Conservation (phyloP, 2,113 vertebrate species). For the Nyctibius bracteatus region DNA sequence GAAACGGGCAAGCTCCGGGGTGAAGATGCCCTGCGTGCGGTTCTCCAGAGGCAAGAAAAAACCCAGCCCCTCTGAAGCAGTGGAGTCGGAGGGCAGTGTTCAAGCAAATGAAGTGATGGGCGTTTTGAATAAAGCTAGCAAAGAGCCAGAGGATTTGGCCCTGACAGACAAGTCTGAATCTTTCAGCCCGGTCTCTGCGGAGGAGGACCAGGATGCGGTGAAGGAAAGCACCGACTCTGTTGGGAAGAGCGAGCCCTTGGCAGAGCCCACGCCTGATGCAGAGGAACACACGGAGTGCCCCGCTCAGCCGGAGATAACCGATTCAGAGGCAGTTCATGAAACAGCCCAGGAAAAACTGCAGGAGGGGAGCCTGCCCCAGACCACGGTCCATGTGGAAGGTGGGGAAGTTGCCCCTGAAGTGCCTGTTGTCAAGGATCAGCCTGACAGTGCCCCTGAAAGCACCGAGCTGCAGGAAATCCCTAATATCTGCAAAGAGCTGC, state of each 20-base stretch:
- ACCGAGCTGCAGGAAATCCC: constrained; percentile 9
- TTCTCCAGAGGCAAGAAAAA: constrained; percentile 68
- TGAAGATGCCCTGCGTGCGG: constrained; percentile 72
- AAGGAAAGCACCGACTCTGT: background rate
- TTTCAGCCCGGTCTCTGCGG: background rate
- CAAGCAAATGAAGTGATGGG: constrained; percentile 23
- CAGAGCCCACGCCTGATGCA: constrained; percentile 12
- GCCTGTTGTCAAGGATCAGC: background rate
- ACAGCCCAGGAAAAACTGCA: constrained; percentile 8
- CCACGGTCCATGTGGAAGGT: background rate
- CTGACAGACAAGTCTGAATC: background rate
- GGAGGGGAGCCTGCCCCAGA: constrained; percentile 1
- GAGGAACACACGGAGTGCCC: background rate
- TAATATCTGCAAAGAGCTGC: background rate
- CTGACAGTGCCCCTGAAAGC: background rate
- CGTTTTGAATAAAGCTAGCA: constrained; percentile 15
- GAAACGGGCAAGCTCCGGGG: constrained; percentile 52
- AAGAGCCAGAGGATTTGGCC: background rate
- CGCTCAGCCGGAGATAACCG: background rate
- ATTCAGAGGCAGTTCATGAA: constrained; percentile 23
- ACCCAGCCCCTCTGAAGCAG: constrained; percentile 17
- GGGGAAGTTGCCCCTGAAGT: background rate
- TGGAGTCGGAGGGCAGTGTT: constrained; percentile 32
- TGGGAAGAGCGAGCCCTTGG: constrained; percentile 28
- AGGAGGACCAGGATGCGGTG: background rate